Base-by-base conservation (phyloP, 2,113 vertebrate species). In the Seriola quinqueradiata region DNA sequence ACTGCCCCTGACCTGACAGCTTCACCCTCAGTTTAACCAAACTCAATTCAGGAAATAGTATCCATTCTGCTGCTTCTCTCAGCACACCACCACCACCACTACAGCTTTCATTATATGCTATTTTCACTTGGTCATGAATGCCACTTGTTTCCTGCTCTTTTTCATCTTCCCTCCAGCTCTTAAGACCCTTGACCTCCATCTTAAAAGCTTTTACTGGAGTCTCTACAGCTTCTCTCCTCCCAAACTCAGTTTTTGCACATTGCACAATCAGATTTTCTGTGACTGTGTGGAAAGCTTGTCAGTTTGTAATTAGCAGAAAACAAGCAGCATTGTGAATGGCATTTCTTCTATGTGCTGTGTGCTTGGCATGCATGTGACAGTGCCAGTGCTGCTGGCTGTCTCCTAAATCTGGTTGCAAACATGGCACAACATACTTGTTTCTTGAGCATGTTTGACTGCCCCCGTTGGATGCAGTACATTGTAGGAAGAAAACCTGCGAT, bases 301-400 rank as follows among this genome's bases (percentile, higher is more conserved):
- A 55, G 3, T 67, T 71, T 75, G 32, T 59, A 60, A 13, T 68
- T 36, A 25, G 65, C 42, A 57, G 21, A 61, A 78, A 78, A 71
- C 59, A 59, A 65, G 40, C 65, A 12, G 23, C 52, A 21, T 16
- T 14, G 21, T 28, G 68, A 40, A 60, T 12, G 1, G 32, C 8
- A 13, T 23, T 14, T 70, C 19, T 25, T 32, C 13, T 13, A 7
- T 44, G 16, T 17, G 6, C 3, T 59, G 14, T 64, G 63, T 46
- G 60, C 25, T 70, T 46, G 68, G 9, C 34, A 16, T 58, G 61
- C 19, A 2, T 52, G 63, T n/a, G 73, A 25, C 14, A 8, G 10
- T 55, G 67, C 17, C 67, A 60, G 36, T 40, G 77, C 61, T 71
- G 32, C 46, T 63, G 61, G 50, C 70, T 82, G 67, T 52, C 25